Conservation (phyloP, 2,888 invertebrate species). For the Scaptomyza flava region DNA sequence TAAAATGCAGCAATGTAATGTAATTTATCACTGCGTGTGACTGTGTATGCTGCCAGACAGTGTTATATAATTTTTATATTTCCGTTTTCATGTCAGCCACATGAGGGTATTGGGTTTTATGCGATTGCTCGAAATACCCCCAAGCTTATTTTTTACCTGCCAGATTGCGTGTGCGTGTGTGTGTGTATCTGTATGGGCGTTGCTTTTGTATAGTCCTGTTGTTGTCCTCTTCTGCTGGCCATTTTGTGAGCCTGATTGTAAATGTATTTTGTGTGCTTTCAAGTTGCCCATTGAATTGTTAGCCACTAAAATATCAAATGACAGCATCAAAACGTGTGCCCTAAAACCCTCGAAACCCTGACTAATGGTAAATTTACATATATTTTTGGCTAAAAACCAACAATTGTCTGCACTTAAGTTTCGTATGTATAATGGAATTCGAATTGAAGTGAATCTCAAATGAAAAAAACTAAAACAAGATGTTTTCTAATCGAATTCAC, state of each 20-base stretch:
- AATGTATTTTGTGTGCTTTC: slow-evolving; percentile 37
- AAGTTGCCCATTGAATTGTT: slow-evolving; percentile 47
- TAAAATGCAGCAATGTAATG: slow-evolving; percentile 62
- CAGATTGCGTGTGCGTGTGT: slow-evolving; percentile 1
- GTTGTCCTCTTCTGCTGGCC: slow-evolving; percentile 30
- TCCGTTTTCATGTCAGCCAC: slow-evolving; percentile 36
- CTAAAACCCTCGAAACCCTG: slow-evolving; percentile 22
- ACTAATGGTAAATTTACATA: slow-evolving; percentile 4
- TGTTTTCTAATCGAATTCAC: too few species aligned
- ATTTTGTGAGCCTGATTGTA: slow-evolving; percentile 32
- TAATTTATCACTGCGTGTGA: slow-evolving; percentile 59
- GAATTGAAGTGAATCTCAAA: neutral
- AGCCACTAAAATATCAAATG: slow-evolving; percentile 36
- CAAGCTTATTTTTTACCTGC: slow-evolving; percentile 45
- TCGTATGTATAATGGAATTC: slow-evolving; percentile 3
- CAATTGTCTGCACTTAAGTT: slow-evolving; percentile 6
- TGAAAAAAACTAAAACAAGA: neutral
- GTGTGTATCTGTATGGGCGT: slow-evolving; percentile 9
- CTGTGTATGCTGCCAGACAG: slow-evolving; percentile 11
- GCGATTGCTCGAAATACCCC: slow-evolving; percentile 24
- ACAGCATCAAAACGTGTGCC: slow-evolving; percentile 33
- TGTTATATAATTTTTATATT: slow-evolving; percentile 48
- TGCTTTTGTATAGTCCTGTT: slow-evolving; percentile 30
- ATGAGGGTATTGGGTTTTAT: slow-evolving; percentile 24
- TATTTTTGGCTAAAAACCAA: neutral